Evolutionary conservation across 1,140 invertebrate species (phyloP), one percentile per base, ranked within the genome.

Genomic region (Papilio machaon): DNA sequence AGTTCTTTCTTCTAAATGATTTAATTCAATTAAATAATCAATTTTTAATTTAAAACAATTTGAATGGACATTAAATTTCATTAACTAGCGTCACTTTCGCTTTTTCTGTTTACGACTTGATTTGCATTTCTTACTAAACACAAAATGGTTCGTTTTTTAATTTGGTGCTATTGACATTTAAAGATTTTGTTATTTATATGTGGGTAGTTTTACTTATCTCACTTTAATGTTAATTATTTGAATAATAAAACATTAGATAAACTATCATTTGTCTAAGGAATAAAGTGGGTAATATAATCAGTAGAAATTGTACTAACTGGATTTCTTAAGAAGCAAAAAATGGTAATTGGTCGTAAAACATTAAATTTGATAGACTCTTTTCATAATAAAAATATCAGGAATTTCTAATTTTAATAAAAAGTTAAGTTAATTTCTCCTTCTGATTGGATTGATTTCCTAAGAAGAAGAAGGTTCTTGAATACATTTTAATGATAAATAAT

Each of bases 51-150:
- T 75, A 47, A 3, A 75, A 75, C 73, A 75, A 74, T 74, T 74
- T 23, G 43, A 49, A 19, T 19, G 17, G 1, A 46, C 11, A 23
- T 15, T 52, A 23, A 46, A 75, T 47, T 75, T 64, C 35, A 17
- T 60, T 58, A 46, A n/a, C 4, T 47, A 67, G 30, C 49, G 35
- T 49, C 30, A 80, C 84, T 87, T 83, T 87, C 83, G 76, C 84
- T 85, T 87, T 83, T 83, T 46, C 82, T 82, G 75, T 85, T 84
- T 82, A 84, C 82, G 60, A 9, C 30, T 47, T 78, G n/a, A 87
- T 87, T 87, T 87, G 77, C 86, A 87, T 87, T 82, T 80, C 83
- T 83, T 83, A 84, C 80, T 82, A 85, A 84, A 84, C 80, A 80
- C 7, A 30, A 35, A 73, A 46, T 80, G 30, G 30, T 64, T 64